Evolutionary conservation across 2,888 invertebrate species (phyloP).

Genomic region (Neoaliturus tenellus): DNA sequence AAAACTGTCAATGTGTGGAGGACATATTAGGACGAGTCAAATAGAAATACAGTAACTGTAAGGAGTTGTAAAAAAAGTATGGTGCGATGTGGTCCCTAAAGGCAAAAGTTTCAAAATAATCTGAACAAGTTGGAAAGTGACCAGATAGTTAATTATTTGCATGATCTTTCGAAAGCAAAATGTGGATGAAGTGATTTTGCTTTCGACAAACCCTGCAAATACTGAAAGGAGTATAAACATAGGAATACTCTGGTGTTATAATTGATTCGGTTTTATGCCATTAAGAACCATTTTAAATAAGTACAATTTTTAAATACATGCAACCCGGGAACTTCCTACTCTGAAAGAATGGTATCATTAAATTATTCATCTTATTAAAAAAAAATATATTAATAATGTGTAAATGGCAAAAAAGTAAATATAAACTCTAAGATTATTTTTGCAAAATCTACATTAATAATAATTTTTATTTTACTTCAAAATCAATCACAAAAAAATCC

Average conservation of each 20-base stretch:
- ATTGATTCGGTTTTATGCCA: too few species aligned
- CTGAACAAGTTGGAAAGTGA: background rate
- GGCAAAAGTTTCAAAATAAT: background rate
- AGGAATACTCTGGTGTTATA: background rate
- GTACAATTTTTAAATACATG: too few species aligned
- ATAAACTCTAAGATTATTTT: too few species aligned
- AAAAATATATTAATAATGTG: too few species aligned
- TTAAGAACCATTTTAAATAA: too few species aligned
- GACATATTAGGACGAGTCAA: background rate
- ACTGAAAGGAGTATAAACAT: background rate
- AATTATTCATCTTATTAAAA: too few species aligned
- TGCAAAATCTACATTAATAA: too few species aligned
- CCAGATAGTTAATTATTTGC: background rate
- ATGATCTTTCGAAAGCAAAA: background rate
- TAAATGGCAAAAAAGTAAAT: too few species aligned
- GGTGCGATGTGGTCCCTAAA: constrained; percentile 12
- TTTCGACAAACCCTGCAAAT: background rate
- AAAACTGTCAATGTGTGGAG: background rate
- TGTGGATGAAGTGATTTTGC: background rate
- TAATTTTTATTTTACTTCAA: too few species aligned
- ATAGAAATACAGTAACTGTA: background rate
- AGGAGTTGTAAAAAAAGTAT: background rate
- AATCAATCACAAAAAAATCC: too few species aligned
- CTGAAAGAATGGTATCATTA: too few species aligned
- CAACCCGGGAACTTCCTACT: too few species aligned